Evolutionary conservation across 1,140 invertebrate genomes (phyloP), one percentile per base, ranked within the genome.

Genomic region (Cotesia vestalis): DNA sequence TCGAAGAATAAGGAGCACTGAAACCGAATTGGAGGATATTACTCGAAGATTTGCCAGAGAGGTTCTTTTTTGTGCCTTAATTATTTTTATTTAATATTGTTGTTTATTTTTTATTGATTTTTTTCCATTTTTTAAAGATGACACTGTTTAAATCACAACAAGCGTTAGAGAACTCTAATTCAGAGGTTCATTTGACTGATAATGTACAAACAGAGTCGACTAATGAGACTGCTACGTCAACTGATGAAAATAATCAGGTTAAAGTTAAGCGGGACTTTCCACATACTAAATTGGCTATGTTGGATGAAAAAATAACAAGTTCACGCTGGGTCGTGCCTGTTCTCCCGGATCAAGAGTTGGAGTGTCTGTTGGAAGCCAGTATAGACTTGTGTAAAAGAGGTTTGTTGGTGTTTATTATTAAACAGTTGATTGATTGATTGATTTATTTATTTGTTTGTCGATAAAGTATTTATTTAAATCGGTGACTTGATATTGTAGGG

Each of bases 311-410:
- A 91, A 97, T 99, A 83, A 94, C 93, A 73, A 94, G 92, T 88
- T 92, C 96, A 73, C 90, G 96, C 80, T 99, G 97, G 97, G 95
- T 99, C 66, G 96, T 99, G 20, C 97, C 97, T 55, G 97, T 99
- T 51, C 88, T 99, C 78, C 96, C 97, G 4, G 96, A 97, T 79
- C 96, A 97, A 87, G 96, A 99, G 86, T 88, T 99, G 78, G 96
- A 98, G 88, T 92, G 94, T 78, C 89, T 98, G 63, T 87, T 99
- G 63, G 92, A 96, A 86, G 95, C 95, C 75, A 92, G 96, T 69
- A 97, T 97, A 76, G 92, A 96, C 79, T 89, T 97, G 66, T 93
- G 94, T 79, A 91, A 90, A 86, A 91, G 91, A 87, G 93, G 94
- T 92, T 88, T 14, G 46, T 75, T 62, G 14, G 34, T 64, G 71